A percentile compares a stretch with the other conserved stretches of the same genome.
Conservation (phyloP, 2,888 invertebrate genomes). For the Drosophila fungiperda region DNA sequence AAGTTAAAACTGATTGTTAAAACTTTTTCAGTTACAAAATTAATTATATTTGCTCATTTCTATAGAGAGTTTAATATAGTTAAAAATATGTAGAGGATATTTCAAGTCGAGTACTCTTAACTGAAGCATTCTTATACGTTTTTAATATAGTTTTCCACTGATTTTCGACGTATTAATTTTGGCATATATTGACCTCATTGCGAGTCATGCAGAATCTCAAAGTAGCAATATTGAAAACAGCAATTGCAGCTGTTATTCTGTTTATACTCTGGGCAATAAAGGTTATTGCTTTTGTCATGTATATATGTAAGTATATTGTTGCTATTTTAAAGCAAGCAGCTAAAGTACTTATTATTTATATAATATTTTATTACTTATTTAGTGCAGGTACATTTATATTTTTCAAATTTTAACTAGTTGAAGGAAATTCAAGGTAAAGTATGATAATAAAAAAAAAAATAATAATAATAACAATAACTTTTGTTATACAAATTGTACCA, state of each 20-base stretch:
- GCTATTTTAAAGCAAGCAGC: conserved; percentile 7
- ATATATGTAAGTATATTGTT: conserved; percentile 31
- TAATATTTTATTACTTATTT: conserved; percentile 24
- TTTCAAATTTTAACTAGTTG: background rate
- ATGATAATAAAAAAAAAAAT: background rate
- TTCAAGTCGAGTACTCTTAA: background rate
- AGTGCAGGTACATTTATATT: conserved; percentile 20
- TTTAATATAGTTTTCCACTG: conserved; percentile 26
- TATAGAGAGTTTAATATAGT: background rate
- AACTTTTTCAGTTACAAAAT: background rate
- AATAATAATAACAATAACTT: background rate
- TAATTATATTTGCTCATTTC: background rate
- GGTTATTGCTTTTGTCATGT: conserved; percentile 61
- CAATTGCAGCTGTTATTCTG: conserved; percentile 7
- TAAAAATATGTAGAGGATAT: background rate
- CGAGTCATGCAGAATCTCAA: conserved; percentile 18
- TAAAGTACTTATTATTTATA: background rate
- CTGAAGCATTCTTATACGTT: background rate
- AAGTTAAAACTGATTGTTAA: background rate
- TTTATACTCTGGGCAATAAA: conserved; percentile 30
- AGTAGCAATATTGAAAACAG: conserved; percentile 31
- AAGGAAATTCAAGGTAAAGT: conserved; percentile 10
- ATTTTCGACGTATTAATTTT: conserved; percentile 12
- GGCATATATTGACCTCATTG: conserved; percentile 41
- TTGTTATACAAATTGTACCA: conserved; percentile 1